Conservation (phyloP, 2,888 invertebrate genomes). For the Tortrix viridana region DNA sequence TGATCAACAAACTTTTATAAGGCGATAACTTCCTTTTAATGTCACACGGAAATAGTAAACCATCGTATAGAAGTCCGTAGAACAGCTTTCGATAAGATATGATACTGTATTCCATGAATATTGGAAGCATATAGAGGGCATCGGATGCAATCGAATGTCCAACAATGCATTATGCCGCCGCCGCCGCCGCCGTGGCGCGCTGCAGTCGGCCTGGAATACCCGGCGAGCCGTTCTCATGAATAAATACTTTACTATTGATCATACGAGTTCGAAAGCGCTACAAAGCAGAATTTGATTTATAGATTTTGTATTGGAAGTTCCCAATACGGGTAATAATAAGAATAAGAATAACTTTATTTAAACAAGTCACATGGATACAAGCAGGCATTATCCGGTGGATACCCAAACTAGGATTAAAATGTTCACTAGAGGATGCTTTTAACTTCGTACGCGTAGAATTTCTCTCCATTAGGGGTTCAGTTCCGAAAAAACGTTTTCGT, state of each 20-base stretch:
- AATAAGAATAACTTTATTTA: too few species aligned
- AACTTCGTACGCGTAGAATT: too few species aligned
- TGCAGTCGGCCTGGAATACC: slow-evolving; percentile 40
- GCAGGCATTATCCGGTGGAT: too few species aligned
- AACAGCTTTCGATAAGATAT: neutral
- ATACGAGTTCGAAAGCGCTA: slow-evolving; percentile 43
- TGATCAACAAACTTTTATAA: slow-evolving; percentile 3
- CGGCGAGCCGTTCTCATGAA: slow-evolving; percentile 57
- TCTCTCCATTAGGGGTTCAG: too few species aligned
- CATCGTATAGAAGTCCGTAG: neutral
- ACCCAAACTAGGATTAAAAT: too few species aligned
- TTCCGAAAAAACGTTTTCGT: too few species aligned
- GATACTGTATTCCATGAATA: slow-evolving; percentile 6
- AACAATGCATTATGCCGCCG: slow-evolving; percentile 47
- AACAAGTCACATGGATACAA: too few species aligned
- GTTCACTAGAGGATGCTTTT: too few species aligned
- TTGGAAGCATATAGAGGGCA: neutral
- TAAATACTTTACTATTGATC: slow-evolving; percentile 65
- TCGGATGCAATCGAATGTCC: slow-evolving; percentile 4
- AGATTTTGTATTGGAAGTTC: neutral
- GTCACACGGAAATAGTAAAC: slow-evolving; percentile 12
- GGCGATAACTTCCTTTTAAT: slow-evolving; percentile 7
- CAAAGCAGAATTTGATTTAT: neutral
- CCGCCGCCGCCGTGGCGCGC: slow-evolving; percentile 39
- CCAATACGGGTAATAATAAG: neutral